Evolutionary conservation across 2,797 vertebrate species (phyloP).

Genomic region (Muscicapa comitata): DNA sequence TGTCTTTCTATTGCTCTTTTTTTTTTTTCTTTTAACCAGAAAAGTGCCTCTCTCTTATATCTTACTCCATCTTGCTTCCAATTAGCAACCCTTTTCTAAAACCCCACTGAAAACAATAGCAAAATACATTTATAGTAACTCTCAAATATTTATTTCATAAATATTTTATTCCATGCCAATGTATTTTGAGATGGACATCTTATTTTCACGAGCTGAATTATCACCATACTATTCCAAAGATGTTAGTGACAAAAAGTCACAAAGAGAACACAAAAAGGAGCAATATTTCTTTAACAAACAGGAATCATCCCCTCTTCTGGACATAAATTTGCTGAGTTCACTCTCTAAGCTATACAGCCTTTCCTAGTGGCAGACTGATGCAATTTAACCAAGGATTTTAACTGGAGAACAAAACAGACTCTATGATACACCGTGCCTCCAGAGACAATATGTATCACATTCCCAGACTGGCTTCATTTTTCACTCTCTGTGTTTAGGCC

Average conservation of each 20-base stretch:
- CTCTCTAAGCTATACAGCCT: background rate
- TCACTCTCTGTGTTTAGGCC: background rate
- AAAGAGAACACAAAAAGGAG: background rate
- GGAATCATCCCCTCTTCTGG: background rate
- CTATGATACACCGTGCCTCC: background rate
- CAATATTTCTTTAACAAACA: background rate
- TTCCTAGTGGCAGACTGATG: background rate
- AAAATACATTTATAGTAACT: background rate
- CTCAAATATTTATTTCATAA: background rate
- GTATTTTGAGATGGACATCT: background rate
- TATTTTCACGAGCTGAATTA: background rate
- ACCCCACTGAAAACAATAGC: background rate
- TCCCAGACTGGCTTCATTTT: background rate
- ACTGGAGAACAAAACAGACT: background rate
- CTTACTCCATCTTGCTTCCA: background rate
- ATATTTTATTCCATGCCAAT: background rate
- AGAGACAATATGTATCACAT: background rate
- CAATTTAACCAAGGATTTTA: background rate
- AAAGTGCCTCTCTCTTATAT: background rate
- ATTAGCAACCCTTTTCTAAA: background rate
- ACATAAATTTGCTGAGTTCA: background rate
- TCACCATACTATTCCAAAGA: background rate
- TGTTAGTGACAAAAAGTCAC: background rate
- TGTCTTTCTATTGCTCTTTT: background rate
- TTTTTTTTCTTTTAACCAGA: background rate